Evolutionary conservation across 2,113 vertebrate species (phyloP).

Genomic region (Xerus inauris): DNA sequence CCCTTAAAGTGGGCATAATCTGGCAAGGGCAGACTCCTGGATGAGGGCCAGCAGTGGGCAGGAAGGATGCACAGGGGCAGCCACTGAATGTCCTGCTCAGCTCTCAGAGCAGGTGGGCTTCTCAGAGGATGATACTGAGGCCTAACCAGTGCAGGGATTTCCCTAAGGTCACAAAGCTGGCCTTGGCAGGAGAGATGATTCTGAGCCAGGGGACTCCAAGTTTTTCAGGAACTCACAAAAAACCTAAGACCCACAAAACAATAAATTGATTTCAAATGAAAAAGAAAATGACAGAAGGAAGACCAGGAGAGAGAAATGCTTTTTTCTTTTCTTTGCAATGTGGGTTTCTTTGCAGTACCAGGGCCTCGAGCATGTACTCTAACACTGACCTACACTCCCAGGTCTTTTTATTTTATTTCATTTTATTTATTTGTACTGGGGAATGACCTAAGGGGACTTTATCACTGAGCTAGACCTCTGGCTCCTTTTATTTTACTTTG

Average conservation of each 20-base stretch:
- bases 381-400: background rate
- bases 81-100: accelerated
- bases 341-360: background rate
- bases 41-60: background rate
- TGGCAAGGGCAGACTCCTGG: background rate
- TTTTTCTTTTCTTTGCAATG: background rate
- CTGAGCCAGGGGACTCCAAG: background rate
- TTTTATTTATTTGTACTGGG: background rate
- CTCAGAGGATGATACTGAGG: background rate
- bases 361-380: background rate
- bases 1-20: background rate
- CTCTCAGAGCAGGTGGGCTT: background rate
- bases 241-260: background rate
- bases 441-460: background rate
- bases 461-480: background rate
- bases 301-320: background rate
- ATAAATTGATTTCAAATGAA: background rate
- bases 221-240: background rate
- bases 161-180: background rate
- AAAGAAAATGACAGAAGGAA: background rate
- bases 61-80: background rate
- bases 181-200: background rate
- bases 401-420: background rate
- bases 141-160: background rate
- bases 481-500: background rate